A percentile compares a stretch with the other conserved stretches of the same genome.
Conservation (phyloP, 37 sponge, comb jelly and placozoan species). For the Agelas oroides region DNA sequence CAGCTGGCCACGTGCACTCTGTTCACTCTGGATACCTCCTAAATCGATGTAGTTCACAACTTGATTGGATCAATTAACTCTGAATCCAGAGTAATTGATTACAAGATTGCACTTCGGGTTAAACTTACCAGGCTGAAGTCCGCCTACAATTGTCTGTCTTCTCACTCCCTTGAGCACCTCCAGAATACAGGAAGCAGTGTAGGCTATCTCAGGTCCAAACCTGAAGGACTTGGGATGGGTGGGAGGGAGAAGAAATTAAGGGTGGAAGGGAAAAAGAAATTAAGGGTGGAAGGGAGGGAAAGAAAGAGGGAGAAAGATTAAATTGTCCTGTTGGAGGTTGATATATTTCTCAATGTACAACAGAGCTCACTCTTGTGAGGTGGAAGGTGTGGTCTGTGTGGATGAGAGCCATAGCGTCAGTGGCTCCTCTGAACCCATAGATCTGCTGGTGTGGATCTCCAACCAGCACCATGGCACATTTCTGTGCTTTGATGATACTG, state of each 20-base stretch:
- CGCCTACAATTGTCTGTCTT: slow-evolving; percentile 17
- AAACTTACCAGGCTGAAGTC: slow-evolving; percentile 16
- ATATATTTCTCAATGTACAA: neutral
- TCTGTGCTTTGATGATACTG: neutral
- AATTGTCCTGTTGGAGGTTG: neutral
- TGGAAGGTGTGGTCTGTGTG: slow-evolving; percentile 1
- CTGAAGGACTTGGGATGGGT: slow-evolving; percentile 65
- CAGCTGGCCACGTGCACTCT: slow-evolving; percentile 32
- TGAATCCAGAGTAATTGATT: too few relatives aligned
- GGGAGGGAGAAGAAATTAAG: neutral
- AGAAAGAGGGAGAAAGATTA: neutral
- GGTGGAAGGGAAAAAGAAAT: neutral
- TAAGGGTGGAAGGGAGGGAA: too few relatives aligned
- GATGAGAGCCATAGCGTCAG: slow-evolving; percentile 11
- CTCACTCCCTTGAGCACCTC: slow-evolving; percentile 38
- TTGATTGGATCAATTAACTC: neutral
- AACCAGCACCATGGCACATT: slow-evolving; percentile 44
- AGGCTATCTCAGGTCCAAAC: slow-evolving; percentile 58
- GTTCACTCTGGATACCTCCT: slow-evolving; percentile 30
- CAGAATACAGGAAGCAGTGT: slow-evolving; percentile 23
- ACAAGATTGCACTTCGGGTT: too few relatives aligned
- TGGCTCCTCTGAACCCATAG: slow-evolving; percentile 31
- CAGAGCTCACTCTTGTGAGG: slow-evolving; percentile 20
- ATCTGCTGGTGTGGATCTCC: slow-evolving; percentile 58
- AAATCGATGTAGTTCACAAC: neutral